A percentile compares a stretch with the other conserved stretches of the same genome.
Evolutionary conservation across 2,888 invertebrate genomes (phyloP).

Genomic region (Horisme vitalbata): DNA sequence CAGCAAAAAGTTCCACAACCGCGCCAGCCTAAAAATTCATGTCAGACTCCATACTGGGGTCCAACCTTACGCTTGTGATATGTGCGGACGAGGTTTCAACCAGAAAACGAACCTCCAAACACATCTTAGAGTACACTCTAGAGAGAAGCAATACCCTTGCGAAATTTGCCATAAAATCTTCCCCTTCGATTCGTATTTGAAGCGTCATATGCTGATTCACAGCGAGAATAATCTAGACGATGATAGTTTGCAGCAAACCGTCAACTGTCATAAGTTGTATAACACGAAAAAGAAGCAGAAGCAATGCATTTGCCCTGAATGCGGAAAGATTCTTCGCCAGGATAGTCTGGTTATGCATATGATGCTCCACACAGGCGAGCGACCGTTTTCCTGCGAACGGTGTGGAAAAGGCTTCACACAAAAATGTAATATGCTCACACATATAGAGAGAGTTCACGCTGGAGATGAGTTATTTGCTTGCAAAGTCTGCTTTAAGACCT

Average conservation of each 20-base stretch:
- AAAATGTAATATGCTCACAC: slow-evolving; percentile 13
- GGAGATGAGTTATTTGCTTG: slow-evolving; percentile 9
- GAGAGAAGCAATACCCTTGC: slow-evolving; percentile 12
- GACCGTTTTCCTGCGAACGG: slow-evolving; percentile 6
- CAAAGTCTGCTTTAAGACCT: slow-evolving; percentile 4
- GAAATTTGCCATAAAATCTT: slow-evolving; percentile 8
- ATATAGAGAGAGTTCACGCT: slow-evolving; percentile 11
- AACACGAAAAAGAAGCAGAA: background rate
- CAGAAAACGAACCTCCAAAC: slow-evolving; percentile 14
- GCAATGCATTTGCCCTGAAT: slow-evolving; percentile 1
- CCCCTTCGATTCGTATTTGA: slow-evolving; percentile 6
- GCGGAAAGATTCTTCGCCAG: slow-evolving; percentile 4
- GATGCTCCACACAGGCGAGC: slow-evolving; percentile 5
- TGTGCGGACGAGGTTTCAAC: slow-evolving; percentile 15
- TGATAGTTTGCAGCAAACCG: slow-evolving; percentile 2
- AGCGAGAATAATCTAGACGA: background rate
- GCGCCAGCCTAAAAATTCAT: slow-evolving; percentile 5
- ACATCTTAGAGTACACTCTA: slow-evolving; percentile 12
- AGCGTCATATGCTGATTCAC: slow-evolving; percentile 15
- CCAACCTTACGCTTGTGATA: slow-evolving; percentile 12
- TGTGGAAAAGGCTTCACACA: slow-evolving; percentile 9
- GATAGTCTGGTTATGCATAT: slow-evolving; percentile 4
- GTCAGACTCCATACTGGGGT: slow-evolving; percentile 13
- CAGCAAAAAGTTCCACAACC: slow-evolving; percentile 8
- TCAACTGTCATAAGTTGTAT: slow-evolving; percentile 13